Conservation (phyloP, 2,888 invertebrate genomes). For the Liopterus haemorrhoidalis region DNA sequence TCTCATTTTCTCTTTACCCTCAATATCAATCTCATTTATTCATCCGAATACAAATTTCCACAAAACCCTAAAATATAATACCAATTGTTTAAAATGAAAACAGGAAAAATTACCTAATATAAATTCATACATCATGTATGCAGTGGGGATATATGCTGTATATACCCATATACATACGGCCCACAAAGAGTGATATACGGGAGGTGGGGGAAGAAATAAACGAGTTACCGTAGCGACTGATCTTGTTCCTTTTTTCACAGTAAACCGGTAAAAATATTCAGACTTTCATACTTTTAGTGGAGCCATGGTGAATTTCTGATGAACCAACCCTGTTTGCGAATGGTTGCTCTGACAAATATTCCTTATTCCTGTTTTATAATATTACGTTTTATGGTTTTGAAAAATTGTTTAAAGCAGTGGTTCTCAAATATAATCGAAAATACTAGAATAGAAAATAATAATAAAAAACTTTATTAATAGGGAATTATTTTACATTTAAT, state of each 20-base stretch:
- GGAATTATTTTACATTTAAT: too few relatives aligned
- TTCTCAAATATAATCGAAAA: too few relatives aligned
- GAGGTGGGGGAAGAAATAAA: conserved; percentile 22
- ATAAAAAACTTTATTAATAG: too few relatives aligned
- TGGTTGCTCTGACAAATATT: conserved; percentile 13
- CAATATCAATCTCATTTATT: too few relatives aligned
- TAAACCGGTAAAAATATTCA: conserved; percentile 30
- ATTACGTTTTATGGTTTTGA: too few relatives aligned
- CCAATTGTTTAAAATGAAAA: conserved; percentile 19
- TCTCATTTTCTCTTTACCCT: neutral
- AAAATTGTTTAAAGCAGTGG: too few relatives aligned
- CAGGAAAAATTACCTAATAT: conserved; percentile 21
- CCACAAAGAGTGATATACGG: neutral
- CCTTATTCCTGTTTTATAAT: too few relatives aligned
- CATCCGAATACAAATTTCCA: conserved; percentile 25
- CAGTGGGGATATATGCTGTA: neutral
- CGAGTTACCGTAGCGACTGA: conserved; percentile 31
- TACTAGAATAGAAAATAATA: too few relatives aligned
- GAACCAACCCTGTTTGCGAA: conserved; percentile 25
- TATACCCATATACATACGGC: neutral
- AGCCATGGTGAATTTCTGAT: conserved; percentile 30
- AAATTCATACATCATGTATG: conserved; percentile 19
- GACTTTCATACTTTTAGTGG: conserved; percentile 31
- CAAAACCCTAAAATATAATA: too few relatives aligned
- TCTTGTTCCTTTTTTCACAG: conserved; percentile 29